Percentiles rank a stretch among this genome's conserved stretches.
Evolutionary conservation across 2,797 vertebrate species (phyloP).

Genomic region (Neomorphus geoffroyi): DNA sequence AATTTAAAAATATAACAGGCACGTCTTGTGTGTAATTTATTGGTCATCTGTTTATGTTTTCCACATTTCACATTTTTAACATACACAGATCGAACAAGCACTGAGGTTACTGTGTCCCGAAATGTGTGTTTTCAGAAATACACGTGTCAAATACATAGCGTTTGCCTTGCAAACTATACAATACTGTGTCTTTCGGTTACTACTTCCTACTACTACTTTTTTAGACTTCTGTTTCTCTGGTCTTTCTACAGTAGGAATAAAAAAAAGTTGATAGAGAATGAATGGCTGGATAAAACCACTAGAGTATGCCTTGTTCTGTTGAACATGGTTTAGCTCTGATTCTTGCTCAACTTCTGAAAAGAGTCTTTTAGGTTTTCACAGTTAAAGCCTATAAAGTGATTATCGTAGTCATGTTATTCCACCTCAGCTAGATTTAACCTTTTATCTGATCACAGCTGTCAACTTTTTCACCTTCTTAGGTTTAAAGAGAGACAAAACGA

Average conservation of each 20-base stretch:
- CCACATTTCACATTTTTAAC: rapidly evolving
- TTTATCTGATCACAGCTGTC: not conserved
- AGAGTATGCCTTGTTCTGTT: not conserved
- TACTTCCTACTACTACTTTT: not conserved
- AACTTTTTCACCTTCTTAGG: not conserved
- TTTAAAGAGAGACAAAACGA: not conserved
- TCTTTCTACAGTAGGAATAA: not conserved
- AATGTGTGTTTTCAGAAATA: not conserved
- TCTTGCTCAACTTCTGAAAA: not conserved
- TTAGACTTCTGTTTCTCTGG: not conserved
- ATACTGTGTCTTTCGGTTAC: not conserved
- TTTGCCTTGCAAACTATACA: not conserved
- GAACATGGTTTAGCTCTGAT: not conserved
- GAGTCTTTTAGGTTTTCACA: not conserved
- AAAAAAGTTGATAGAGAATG: rapidly evolving
- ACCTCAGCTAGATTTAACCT: not conserved
- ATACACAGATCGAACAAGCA: not conserved
- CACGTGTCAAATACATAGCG: rapidly evolving
- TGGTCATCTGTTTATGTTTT: rapidly evolving
- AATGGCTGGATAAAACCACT: not conserved
- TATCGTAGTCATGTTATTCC: not conserved
- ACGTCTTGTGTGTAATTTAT: not conserved
- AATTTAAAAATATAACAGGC: not conserved
- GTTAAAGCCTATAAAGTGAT: not conserved
- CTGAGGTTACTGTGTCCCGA: not conserved